A percentile compares a stretch with the other conserved stretches of the same genome.
Conservation (phyloP, 2,888 invertebrate species). For the Keiferia lycopersicella region DNA sequence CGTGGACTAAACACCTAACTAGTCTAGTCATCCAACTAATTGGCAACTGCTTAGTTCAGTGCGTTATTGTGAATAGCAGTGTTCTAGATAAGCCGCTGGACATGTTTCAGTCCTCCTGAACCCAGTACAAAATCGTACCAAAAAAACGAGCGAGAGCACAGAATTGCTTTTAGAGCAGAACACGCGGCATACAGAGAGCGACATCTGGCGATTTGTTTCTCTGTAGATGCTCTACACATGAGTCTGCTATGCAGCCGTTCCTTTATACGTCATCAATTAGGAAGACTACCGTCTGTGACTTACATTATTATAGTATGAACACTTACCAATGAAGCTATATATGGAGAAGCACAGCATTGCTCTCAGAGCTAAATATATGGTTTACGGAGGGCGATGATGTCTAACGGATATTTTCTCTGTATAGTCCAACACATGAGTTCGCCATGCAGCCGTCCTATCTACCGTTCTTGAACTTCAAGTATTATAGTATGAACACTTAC, state of each 20-base stretch:
- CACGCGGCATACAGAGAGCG: slow-evolving; percentile 87
- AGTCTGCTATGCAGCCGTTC: slow-evolving; percentile 84
- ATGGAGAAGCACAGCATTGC: slow-evolving; percentile 82
- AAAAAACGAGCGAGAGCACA: slow-evolving; percentile 84
- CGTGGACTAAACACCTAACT: too few species aligned
- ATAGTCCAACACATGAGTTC: slow-evolving; percentile 83
- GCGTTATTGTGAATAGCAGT: too few species aligned
- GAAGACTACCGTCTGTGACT: slow-evolving; percentile 19
- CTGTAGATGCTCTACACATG: slow-evolving; percentile 84
- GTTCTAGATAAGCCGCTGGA: background rate
- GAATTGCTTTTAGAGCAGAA: slow-evolving; percentile 82
- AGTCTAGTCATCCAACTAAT: too few species aligned
- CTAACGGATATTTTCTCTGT: slow-evolving; percentile 84
- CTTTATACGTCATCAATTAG: too few species aligned
- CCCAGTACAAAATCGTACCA: slow-evolving; percentile 68
- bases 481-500: slow-evolving; percentile 59
- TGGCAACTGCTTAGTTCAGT: too few species aligned
- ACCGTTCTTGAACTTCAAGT: slow-evolving; percentile 51
- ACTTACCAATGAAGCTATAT: slow-evolving; percentile 84
- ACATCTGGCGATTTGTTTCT: slow-evolving; percentile 85
- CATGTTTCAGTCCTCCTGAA: too few species aligned
- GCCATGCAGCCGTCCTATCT: slow-evolving; percentile 83
- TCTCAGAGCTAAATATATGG: slow-evolving; percentile 84
- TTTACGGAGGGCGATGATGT: slow-evolving; percentile 88
- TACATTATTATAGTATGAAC: too few species aligned